Percentiles rank a stretch among this genome's conserved stretches.
These are phyloP conservation scores for Machimus atricapillus DNA, from an alignment of 2,888 invertebrate genomes.

Conservation along the genomic window DNA sequence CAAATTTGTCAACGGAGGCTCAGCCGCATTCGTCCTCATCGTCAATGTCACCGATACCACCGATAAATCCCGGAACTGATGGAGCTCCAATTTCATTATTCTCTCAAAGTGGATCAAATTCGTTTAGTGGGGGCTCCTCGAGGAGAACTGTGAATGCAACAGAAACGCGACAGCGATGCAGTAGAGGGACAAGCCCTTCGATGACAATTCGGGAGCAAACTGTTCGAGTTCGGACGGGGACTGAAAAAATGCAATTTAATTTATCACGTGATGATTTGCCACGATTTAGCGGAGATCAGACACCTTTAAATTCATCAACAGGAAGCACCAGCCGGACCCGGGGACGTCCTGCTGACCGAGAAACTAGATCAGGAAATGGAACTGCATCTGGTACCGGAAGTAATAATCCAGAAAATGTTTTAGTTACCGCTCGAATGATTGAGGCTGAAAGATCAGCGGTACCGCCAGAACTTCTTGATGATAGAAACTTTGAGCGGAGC, in stretches of 20 bases:
- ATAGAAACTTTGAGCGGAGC: neutral
- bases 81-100: neutral
- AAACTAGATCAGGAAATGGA: too few species aligned
- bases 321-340: too few species aligned
- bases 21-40: slow-evolving; percentile 41
- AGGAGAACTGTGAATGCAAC: neutral
- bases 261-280: neutral
- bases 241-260: neutral
- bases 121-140: neutral
- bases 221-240: neutral
- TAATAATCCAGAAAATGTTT: neutral
- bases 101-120: neutral
- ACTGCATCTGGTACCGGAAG: too few species aligned
- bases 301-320: too few species aligned
- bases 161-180: neutral
- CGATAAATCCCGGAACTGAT: neutral
- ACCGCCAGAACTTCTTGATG: slow-evolving; percentile 22
- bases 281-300: neutral
- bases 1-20: slow-evolving; percentile 44
- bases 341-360: too few species aligned
- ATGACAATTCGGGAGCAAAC: neutral
- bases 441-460: slow-evolving; percentile 2
- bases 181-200: neutral
- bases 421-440: slow-evolving; percentile 24
- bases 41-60: slow-evolving; percentile 37